These are phyloP conservation scores for Osedax fenrisi DNA, from an alignment of 2,888 invertebrate species.

Conservation along the genomic window DNA sequence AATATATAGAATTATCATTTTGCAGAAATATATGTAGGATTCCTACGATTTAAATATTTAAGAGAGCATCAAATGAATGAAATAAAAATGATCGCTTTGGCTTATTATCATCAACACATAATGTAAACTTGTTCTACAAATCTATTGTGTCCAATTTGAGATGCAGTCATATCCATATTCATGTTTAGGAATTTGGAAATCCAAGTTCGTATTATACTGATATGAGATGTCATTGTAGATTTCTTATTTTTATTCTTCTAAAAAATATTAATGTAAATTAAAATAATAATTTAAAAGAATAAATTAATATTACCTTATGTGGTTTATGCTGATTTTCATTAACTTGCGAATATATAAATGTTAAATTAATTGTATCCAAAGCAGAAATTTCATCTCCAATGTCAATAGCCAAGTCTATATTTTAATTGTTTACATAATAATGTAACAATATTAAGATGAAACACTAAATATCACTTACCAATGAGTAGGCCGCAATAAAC, in stretches of 20 bases:
- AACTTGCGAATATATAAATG: slow-evolving; percentile 41
- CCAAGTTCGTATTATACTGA: slow-evolving; percentile 14
- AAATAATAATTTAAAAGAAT: neutral
- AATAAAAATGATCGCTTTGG: no score
- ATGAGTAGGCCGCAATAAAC: slow-evolving; percentile 49
- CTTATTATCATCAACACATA: no score
- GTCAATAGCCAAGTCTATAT: slow-evolving; percentile 46
- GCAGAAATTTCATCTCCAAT: slow-evolving; percentile 47
- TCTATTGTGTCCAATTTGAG: slow-evolving; percentile 26
- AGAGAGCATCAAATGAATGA: no score
- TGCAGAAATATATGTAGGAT: no score
- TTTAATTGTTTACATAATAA: neutral
- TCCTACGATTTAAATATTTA: no score
- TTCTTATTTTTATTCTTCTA: neutral
- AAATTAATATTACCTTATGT: neutral
- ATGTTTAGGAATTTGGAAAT: slow-evolving; percentile 30
- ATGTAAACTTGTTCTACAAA: slow-evolving; percentile 28
- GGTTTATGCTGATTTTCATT: neutral
- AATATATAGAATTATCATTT: no score
- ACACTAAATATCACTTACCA: slow-evolving; percentile 38
- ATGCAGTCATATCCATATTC: slow-evolving; percentile 33
- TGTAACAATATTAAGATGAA: neutral
- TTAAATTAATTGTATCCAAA: slow-evolving; percentile 45
- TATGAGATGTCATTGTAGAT: neutral
- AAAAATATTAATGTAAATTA: neutral